Base-by-base conservation (phyloP, 2,797 vertebrate species). In the Apogon hyalosoma region DNA sequence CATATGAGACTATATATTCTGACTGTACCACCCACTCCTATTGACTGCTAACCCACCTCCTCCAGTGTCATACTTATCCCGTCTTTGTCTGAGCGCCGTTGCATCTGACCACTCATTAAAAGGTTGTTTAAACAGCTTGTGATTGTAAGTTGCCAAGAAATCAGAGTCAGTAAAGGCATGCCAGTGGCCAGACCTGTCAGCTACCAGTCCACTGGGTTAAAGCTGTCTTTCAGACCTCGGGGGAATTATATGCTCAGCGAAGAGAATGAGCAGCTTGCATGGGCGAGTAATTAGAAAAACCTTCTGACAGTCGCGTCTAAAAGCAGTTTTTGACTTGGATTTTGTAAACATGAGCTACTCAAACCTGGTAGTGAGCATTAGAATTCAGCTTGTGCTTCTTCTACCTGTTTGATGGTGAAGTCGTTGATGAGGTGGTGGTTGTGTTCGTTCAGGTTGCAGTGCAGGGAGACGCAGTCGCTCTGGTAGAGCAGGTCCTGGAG, bases 361-460 rank as follows among this genome's bases (percentile, higher is more conserved):
- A 19, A 21, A 21, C 15, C n/a, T 1, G 11, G 31, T 28, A 7
- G 21, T 4, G 4, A 24, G 21, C 21, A 24, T 24, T 24, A 24
- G 4, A 24, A 24, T 4, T 24, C 21, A 24, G 21, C 15, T 19
- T 11, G 15, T 16, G n/a, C 21, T 24, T 24, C 21, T 33, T 16
- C 19, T 82, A 98, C 97, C 97, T 98, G 97, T 91, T 98, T 98
- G 77, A 98, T 98, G 83, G 97, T 99, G 89, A 99, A 99, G 94
- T 98, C 97, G 19, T 98, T 99, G 94, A 98, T 98, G 69, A 99
- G 97, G 93, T 99, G 97, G 88, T 98, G 97, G 94, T 99, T 98
- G 88, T 99, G 97, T 71, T 99, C 97, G 1, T 99, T 99, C 51
- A 98, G 96, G 92, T 96, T 98, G 82, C 97, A 99, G 94, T 98